Percentiles rank a stretch among this genome's conserved stretches.
phyloP scores from a whole-genome alignment of 2,113 vertebrate genomes.

The Pitta sordida region DNA sequence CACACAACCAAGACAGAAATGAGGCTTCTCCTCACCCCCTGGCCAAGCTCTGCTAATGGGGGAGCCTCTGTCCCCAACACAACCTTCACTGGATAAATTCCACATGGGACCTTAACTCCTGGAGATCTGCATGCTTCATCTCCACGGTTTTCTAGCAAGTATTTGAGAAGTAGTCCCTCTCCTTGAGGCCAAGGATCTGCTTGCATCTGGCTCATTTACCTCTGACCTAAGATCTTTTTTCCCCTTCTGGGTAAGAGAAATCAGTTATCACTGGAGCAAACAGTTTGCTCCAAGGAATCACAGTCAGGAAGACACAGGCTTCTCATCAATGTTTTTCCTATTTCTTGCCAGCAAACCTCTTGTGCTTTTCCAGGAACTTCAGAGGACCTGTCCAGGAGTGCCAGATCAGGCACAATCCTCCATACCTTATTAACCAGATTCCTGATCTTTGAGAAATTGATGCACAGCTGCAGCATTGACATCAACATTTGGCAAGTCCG shows the following conservation, averaged over 20 bases:
- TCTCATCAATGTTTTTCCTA: neutral
- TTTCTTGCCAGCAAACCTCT: neutral
- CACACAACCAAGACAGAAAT: no score
- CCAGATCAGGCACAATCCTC: neutral
- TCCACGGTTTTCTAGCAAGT: neutral
- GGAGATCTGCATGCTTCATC: neutral
- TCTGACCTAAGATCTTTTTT: neutral
- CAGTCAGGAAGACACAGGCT: neutral
- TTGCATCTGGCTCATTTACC: neutral
- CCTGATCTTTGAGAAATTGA: neutral
- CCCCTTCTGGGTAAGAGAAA: neutral
- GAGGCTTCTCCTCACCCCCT: neutral
- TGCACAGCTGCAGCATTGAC: neutral
- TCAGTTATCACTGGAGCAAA: neutral
- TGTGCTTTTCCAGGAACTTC: neutral
- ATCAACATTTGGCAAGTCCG: neutral
- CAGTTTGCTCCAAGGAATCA: neutral
- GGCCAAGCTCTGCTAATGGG: neutral
- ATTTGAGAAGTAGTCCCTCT: neutral
- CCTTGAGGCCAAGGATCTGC: neutral
- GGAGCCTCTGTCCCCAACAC: neutral
- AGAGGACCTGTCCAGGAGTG: neutral
- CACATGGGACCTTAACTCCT: neutral
- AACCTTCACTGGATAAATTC: neutral
- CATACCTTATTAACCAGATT: neutral